Percentiles rank a stretch among this genome's conserved stretches.
Evolutionary conservation across 2,888 invertebrate genomes (phyloP).

Genomic region (Drosophila anomalipes): DNA sequence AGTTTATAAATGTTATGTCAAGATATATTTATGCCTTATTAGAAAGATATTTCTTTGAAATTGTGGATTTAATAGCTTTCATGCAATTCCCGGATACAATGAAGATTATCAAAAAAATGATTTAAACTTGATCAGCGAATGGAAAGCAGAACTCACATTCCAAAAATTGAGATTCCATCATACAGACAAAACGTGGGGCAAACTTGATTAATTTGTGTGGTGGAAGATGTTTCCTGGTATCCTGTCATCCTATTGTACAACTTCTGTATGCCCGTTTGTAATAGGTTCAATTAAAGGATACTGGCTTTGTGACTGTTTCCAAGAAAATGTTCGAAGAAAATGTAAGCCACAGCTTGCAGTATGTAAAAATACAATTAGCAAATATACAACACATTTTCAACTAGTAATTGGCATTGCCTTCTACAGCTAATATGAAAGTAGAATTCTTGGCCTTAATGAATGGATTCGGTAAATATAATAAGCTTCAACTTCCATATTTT

Average conservation of each 20-base stretch:
- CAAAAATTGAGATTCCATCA: neutral
- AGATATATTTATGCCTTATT: neutral
- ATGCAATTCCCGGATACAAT: too few species aligned
- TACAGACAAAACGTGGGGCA: neutral
- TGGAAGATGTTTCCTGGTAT: neutral
- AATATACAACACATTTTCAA: neutral
- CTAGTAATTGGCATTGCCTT: neutral
- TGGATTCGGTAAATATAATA: neutral
- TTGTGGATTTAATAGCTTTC: neutral
- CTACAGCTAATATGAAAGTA: neutral
- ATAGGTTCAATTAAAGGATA: neutral
- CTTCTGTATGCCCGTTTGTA: neutral
- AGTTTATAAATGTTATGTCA: neutral
- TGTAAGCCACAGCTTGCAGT: neutral
- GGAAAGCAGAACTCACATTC: too few species aligned
- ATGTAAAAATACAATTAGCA: neutral
- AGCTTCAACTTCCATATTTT: neutral
- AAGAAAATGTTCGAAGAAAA: neutral
- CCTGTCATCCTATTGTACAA: neutral
- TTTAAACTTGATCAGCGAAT: too few species aligned
- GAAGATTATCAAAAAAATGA: too few species aligned
- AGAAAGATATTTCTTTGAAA: neutral
- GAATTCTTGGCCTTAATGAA: neutral
- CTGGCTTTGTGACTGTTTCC: neutral
- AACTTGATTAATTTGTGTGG: neutral